Conservation (phyloP, 2,797 vertebrate genomes). For the Rallus crepitans region DNA sequence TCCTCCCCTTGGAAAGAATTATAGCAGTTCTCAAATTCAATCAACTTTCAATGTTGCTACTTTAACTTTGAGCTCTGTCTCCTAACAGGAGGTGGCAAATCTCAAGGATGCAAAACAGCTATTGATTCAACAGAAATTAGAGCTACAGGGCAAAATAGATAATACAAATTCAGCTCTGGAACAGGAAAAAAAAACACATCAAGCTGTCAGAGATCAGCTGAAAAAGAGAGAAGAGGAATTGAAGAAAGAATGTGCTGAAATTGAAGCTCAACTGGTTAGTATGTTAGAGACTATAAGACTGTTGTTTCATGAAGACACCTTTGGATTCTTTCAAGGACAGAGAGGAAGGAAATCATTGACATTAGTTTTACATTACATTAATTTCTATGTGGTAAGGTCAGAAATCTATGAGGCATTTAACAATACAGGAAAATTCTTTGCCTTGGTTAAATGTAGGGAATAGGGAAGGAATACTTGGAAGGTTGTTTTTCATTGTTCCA, state of each 20-base stretch:
- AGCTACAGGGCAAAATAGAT: conserved; percentile 89
- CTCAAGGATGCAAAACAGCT: conserved; percentile 92
- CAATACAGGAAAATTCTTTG: neutral
- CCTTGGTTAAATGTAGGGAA: neutral
- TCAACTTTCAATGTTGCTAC: neutral
- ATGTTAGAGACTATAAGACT: neutral
- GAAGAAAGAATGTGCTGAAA: conserved; percentile 81
- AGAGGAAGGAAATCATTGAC: neutral
- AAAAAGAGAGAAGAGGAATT: conserved; percentile 87
- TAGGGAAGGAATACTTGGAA: conserved; percentile 16
- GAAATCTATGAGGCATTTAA: neutral
- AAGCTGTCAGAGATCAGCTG: conserved; percentile 83
- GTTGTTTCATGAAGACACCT: neutral
- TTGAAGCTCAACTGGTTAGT: conserved; percentile 89
- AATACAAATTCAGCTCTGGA: conserved; percentile 79
- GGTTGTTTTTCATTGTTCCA: neutral
- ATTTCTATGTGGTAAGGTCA: neutral
- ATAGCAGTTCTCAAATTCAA: neutral
- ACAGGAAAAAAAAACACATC: conserved; percentile 87
- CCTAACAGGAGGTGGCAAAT: conserved; percentile 86
- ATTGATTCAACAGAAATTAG: conserved; percentile 96
- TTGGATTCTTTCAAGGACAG: neutral
- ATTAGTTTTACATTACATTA: neutral
- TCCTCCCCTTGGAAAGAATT: neutral
- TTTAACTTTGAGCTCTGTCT: conserved; percentile 5